Percentiles rank a stretch among this genome's conserved stretches.
Evolutionary conservation across 2,888 invertebrate genomes (phyloP).

Genomic region (Leptinotarsa rubiginosa): DNA sequence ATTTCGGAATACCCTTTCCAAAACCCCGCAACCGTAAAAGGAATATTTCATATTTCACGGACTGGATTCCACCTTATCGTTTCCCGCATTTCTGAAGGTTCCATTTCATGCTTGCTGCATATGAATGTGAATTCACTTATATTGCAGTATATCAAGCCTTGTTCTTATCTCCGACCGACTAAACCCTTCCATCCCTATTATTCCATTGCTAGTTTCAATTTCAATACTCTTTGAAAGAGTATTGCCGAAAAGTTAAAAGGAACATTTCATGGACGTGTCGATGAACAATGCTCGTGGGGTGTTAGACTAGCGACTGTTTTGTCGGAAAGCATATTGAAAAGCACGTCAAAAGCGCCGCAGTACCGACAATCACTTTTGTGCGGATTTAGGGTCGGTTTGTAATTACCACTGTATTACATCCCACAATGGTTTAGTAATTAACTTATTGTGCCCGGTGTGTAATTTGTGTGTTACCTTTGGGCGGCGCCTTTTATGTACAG

Average conservation of each 20-base stretch:
- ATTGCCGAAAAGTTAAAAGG: conserved; percentile 5
- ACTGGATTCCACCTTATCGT: background rate
- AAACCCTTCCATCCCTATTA: conserved; percentile 4
- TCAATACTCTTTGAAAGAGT: conserved; percentile 5
- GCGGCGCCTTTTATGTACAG: conserved; percentile 3
- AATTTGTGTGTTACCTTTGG: conserved; percentile 15
- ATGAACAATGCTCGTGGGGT: conserved; percentile 33
- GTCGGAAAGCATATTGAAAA: conserved; percentile 17
- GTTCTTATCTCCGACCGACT: background rate
- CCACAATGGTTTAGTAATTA: conserved; percentile 22
- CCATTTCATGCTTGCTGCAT: conserved; percentile 14
- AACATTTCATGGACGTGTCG: conserved; percentile 36
- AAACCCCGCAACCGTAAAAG: background rate
- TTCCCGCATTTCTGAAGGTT: conserved; percentile 11
- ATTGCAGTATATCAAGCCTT: conserved; percentile 8
- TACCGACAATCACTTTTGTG: conserved; percentile 16
- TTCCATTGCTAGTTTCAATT: conserved; percentile 5
- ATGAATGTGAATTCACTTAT: conserved; percentile 9
- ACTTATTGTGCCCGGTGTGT: conserved; percentile 5
- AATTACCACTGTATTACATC: conserved; percentile 25
- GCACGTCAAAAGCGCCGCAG: conserved; percentile 18
- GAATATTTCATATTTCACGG: conserved; percentile 13
- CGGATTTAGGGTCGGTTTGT: conserved; percentile 18
- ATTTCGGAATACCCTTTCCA: background rate
- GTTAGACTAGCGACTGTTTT: conserved; percentile 32